Percentiles rank a stretch among this genome's conserved stretches.
Evolutionary conservation across 2,888 invertebrate genomes (phyloP).

Genomic region (Cerceris ruficornis): DNA sequence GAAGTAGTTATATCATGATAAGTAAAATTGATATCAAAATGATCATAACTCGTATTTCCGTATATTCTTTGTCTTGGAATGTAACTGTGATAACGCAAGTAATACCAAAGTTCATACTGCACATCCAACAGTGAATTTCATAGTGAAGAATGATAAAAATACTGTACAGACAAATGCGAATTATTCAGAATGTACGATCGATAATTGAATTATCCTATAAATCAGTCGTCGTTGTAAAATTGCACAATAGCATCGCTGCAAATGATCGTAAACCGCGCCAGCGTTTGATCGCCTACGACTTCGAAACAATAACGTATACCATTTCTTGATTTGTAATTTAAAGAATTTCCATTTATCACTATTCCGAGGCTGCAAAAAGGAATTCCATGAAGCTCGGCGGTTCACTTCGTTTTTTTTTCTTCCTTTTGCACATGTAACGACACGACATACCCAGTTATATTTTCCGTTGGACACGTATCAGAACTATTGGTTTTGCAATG

Average conservation of each 20-base stretch:
- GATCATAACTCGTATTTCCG: no score
- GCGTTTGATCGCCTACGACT: constrained; percentile 35
- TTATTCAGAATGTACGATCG: background rate
- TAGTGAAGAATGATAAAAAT: no score
- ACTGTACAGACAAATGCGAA: no score
- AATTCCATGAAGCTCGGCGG: no score
- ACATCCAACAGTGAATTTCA: no score
- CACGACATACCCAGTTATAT: background rate
- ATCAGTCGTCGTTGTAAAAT: constrained; percentile 27
- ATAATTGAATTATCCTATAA: constrained; percentile 37
- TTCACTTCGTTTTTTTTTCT: no score
- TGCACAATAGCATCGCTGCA: constrained; percentile 30
- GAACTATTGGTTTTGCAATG: constrained; percentile 35
- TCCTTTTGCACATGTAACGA: background rate
- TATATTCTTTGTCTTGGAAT: no score
- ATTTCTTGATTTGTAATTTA: background rate
- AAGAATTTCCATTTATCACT: constrained; percentile 8
- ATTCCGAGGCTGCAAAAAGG: no score
- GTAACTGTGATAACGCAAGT: no score
- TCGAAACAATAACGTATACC: constrained; percentile 10
- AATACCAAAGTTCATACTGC: no score
- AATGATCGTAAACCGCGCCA: constrained; percentile 24
- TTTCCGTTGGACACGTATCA: constrained; percentile 20
- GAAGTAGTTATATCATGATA: no score
- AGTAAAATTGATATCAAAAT: no score